A percentile compares a stretch with the other conserved stretches of the same genome.
Conservation (phyloP, 2,888 invertebrate species). For the Germaria angustata region DNA sequence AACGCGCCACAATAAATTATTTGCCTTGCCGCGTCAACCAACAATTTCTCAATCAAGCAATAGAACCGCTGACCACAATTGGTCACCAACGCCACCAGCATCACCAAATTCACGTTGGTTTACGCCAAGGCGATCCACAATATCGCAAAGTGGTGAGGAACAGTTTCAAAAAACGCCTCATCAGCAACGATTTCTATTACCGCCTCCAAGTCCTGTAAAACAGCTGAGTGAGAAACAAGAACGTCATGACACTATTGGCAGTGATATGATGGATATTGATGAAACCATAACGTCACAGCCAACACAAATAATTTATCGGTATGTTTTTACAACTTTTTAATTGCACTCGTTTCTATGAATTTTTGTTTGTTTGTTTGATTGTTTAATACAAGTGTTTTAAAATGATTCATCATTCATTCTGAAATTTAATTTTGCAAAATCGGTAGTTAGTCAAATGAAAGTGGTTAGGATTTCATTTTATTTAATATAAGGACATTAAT, state of each 20-base stretch:
- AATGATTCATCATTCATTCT: too few species aligned
- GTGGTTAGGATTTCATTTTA: too few species aligned
- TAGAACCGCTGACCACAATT: conserved; percentile 70
- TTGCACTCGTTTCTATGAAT: too few species aligned
- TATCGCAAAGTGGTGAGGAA: conserved; percentile 49
- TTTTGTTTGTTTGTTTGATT: too few species aligned
- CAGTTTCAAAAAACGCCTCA: conserved; percentile 27
- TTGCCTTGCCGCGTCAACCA: conserved; percentile 44
- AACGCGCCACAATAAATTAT: conserved; percentile 54
- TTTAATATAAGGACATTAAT: too few species aligned
- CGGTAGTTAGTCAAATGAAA: too few species aligned
- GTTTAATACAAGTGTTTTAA: too few species aligned
- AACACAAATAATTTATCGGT: conserved; percentile 63
- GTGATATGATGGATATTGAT: conserved; percentile 73
- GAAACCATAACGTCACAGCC: conserved; percentile 67
- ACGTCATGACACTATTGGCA: conserved; percentile 73
- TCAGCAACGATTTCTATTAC: conserved; percentile 18
- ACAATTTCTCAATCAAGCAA: conserved; percentile 59
- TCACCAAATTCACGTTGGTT: conserved; percentile 71
- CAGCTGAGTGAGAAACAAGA: conserved; percentile 19
- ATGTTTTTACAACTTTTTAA: neutral
- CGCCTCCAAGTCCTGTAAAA: conserved; percentile 41
- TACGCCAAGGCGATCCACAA: conserved; percentile 53
- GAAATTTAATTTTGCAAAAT: too few species aligned
- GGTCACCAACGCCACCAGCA: conserved; percentile 76